Conservation (phyloP, 2,113 vertebrate species). For the Oncorhynchus clarkii region DNA sequence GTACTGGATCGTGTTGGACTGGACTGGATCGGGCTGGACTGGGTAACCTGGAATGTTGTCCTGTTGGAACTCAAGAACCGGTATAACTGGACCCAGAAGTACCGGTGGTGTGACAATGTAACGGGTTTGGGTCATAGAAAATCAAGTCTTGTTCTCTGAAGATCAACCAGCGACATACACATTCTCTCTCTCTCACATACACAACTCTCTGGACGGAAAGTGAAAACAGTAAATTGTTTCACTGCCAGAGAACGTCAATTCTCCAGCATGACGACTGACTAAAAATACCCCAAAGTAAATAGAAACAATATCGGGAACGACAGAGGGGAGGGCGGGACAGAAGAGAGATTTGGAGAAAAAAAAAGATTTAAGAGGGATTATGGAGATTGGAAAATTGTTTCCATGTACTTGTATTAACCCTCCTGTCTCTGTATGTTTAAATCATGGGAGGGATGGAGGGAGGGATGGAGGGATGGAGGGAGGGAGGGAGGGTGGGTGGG, state of each 20-base stretch:
- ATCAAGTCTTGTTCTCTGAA: no score
- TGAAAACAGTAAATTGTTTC: background rate
- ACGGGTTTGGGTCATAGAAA: no score
- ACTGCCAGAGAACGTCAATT: conserved; percentile 20
- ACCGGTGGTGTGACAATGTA: no score
- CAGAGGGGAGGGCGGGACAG: background rate
- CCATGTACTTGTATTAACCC: conserved; percentile 45
- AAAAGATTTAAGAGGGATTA: no score
- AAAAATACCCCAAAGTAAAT: conserved; percentile 18
- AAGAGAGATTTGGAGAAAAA: no score
- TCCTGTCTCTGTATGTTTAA: conserved; percentile 45
- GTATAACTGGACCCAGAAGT: no score
- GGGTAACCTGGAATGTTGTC: no score
- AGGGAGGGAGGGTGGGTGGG: no score
- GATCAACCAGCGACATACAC: background rate
- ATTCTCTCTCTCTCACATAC: no score
- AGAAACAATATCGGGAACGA: conserved; percentile 41
- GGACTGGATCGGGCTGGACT: no score
- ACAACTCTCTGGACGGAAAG: background rate
- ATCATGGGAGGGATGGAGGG: conserved; percentile 20
- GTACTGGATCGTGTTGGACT: no score
- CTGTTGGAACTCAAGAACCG: no score
- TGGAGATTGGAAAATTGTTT: conserved; percentile 12
- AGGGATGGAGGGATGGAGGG: conserved; percentile 22
- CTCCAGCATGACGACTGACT: conserved; percentile 38